Percentiles rank a stretch among this genome's conserved stretches.
These are phyloP conservation scores for Odontothrips loti DNA, from an alignment of 2,888 invertebrate genomes.

Conservation along the genomic window DNA sequence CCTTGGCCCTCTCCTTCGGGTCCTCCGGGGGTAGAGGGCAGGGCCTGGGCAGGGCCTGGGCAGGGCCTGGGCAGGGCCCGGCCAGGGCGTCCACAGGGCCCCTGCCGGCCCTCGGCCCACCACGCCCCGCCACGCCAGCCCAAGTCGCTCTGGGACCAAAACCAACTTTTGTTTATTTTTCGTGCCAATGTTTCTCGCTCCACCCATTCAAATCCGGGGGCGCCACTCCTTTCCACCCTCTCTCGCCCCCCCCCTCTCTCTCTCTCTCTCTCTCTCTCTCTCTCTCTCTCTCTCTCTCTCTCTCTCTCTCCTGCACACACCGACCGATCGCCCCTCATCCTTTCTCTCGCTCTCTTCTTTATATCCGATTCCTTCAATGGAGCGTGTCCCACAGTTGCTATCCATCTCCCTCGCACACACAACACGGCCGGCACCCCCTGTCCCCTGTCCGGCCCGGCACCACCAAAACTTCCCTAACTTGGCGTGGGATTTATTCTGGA, in stretches of 20 bases:
- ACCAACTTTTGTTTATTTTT: slow-evolving; percentile 25
- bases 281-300: background rate
- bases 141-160: slow-evolving; percentile 24
- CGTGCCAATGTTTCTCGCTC: slow-evolving; percentile 19
- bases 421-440: background rate
- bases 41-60: too few relatives aligned
- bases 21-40: background rate
- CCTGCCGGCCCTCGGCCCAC: background rate
- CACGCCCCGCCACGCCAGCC: background rate
- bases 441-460: background rate
- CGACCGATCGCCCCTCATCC: background rate
- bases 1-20: background rate
- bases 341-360: background rate
- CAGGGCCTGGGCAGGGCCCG: background rate
- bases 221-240: background rate
- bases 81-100: background rate
- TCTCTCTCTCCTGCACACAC: background rate
- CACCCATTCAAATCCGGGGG: slow-evolving; percentile 18
- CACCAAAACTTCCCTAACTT: too few relatives aligned
- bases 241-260: too few relatives aligned
- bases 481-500: too few relatives aligned
- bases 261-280: background rate
- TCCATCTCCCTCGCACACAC: background rate
- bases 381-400: background rate
- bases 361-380: slow-evolving; percentile 15